These are phyloP conservation scores for Anadara kagoshimensis DNA, from an alignment of 1,140 invertebrate species.

Conservation along the genomic window DNA sequence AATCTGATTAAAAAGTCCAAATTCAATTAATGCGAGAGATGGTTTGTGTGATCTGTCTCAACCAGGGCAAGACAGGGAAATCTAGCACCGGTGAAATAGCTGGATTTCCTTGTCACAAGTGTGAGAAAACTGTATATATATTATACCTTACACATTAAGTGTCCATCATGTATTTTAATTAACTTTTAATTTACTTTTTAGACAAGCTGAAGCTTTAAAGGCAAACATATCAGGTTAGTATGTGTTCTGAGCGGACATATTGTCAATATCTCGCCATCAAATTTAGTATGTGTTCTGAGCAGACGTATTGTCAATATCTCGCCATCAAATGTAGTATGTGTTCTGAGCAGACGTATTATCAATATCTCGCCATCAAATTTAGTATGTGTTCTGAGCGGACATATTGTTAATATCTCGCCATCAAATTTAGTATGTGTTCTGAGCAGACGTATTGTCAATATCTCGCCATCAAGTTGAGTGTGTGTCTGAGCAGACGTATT, in stretches of 20 bases:
- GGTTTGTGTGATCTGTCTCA: no score
- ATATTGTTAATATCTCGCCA: not conserved
- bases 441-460: not conserved
- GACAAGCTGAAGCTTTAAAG: constrained; percentile 69
- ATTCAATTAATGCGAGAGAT: no score
- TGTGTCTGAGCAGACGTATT: not conserved
- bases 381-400: not conserved
- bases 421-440: constrained; percentile 4
- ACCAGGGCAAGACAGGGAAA: no score
- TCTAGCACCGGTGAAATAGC: no score
- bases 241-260: not conserved
- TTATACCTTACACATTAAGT: no score
- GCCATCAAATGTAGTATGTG: constrained; percentile 1
- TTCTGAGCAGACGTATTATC: not conserved
- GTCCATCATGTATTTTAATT: no score
- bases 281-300: not conserved
- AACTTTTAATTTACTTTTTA: constrained; percentile 49
- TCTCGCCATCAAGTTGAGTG: not conserved
- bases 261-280: not conserved
- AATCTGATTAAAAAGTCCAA: no score
- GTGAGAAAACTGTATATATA: no score
- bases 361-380: not conserved
- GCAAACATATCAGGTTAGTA: constrained; percentile 58
- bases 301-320: not conserved
- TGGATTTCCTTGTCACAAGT: no score